Evolutionary conservation across 2,113 vertebrate species (phyloP), one percentile per base, ranked within the genome.

Genomic region (Dascyllus trimaculatus): DNA sequence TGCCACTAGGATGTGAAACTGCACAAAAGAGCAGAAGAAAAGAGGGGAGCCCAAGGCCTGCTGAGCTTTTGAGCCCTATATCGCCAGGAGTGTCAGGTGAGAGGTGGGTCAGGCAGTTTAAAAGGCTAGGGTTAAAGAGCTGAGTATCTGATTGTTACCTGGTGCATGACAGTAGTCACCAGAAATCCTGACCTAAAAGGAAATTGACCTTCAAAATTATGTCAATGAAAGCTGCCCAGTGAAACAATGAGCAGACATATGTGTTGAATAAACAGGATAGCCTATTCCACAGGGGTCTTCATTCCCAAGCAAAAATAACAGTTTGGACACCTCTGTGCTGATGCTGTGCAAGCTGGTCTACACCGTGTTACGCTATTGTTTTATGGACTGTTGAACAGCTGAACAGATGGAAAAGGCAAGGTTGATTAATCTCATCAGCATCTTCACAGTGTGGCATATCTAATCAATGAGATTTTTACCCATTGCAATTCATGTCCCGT

Each of bases 351-450:
- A 88, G 78, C 78, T 90, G 79, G 79, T 82, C 57, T 52, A 77
- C 71, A 54, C 54, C 43, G 52, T 49, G 80, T 86, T 88, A 73
- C 22, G 26, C 69, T 63, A 56, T 64, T 81, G 75, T 90, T 85
- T 91, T 84, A 90, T 75, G 88, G 86, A 77, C 85, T 63, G 82
- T 22, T 87, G 81, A 85, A 80, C 85, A 88, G 68, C 48, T 66
- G 82, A 91, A 87, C 93, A 93, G 91, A 93, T 92, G 93, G 92
- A 89, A 89, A 19, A 70, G 62, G 73, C 89, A 89, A 87, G 86
- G 86, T 85, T 91, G 89, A 92, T 92, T 90, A 91, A 91, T 88
- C 88, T 92, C 90, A 92, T 91, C 89, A 92, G 81, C 80, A 81
- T 83, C 70, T 82, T 91, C 81, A 75, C 82, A 81, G 70, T 71